Base-by-base conservation (phyloP, 1,140 invertebrate genomes). In the Drosophila prosaltans region DNA sequence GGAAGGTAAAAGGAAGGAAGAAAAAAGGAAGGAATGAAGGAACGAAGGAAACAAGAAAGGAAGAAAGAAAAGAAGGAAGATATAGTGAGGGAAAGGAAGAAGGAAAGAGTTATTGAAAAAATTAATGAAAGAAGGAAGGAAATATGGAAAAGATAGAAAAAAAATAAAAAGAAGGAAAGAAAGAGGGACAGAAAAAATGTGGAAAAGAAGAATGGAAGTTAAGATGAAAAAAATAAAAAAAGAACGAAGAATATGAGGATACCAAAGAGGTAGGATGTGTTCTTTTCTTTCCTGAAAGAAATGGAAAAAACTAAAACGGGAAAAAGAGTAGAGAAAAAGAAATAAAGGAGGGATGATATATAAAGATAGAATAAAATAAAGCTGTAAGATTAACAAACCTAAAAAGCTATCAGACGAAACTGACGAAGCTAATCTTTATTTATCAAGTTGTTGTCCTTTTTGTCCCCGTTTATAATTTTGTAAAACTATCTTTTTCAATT, bases 401-500 rank as follows among this genome's bases (percentile, higher is more conserved):
- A 6, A 30, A 30, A 30, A 30, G 4, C 28, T 30, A 2, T 30
- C 28, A 4, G 2, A 30, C 28, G 2, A 2, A 30, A 43, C 0
- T 10, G 24, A 43, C 39, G 2, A 59, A 59, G 7, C 45, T 24
- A 48, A 8, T 45, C 43, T 45, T 24, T 2, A 48, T 51, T 51
- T 21, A 36, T 36, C 6, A 36, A 7, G 32, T 6, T 6, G 3
- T 36, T 7, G n/a, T n/a, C 0, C 16, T 39, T 48, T 68, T 61
- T 3, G 26, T 32, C 24, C 32, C 32, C 6, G 32, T 7, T 36
- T 64, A 70, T 55, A 16, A 11, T 24, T 2, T 24, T 39, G 11
- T 3, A 11, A 16, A 36, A 40, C 57, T 39, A 40, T 59, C 57
- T 59, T 32, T 59, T 59, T 59, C 57, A 59, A 59, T 59, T 59